Evolutionary conservation across 2,888 invertebrate species (phyloP).

Genomic region (Eristalis tenax): DNA sequence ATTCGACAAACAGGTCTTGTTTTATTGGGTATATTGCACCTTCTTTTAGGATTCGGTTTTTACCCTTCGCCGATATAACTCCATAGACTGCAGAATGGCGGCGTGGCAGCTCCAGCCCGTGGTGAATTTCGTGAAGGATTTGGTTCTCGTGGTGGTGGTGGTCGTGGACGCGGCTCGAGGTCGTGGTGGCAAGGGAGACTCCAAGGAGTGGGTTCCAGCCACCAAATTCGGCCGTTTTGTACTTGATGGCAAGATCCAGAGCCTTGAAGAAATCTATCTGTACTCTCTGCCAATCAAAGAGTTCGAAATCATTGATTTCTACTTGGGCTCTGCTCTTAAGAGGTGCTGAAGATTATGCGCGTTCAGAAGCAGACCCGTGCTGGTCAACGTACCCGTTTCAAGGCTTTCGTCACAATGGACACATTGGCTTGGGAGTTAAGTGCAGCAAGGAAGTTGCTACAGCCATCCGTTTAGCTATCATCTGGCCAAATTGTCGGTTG

Average conservation of each 20-base stretch:
- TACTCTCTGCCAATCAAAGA: no score
- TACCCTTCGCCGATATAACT: no score
- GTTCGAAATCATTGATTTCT: constrained; percentile 98
- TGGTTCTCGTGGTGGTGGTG: no score
- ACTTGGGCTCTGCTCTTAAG: constrained; percentile 94
- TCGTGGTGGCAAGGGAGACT: constrained; percentile 90
- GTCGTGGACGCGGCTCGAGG: constrained; percentile 87
- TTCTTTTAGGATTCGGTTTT: no score
- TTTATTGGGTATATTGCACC: no score
- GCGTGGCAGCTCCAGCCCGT: constrained; percentile 99
- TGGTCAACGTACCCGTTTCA: constrained; percentile 99
- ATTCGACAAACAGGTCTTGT: no score
- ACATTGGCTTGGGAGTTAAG: no score
- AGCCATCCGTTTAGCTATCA: constrained; percentile 99
- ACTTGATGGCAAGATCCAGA: constrained; percentile 96
- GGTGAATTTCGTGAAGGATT: constrained; percentile 94
- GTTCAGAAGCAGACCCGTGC: constrained; percentile 99
- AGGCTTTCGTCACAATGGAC: constrained; percentile 96
- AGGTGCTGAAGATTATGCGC: constrained; percentile 99
- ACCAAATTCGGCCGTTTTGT: constrained; percentile 99
- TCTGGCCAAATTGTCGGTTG: constrained; percentile 97
- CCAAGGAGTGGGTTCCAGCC: constrained; percentile 99
- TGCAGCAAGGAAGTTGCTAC: no score
- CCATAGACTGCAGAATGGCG: constrained; percentile 97
- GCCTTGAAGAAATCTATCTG: constrained; percentile 98